Percentiles rank a stretch among this genome's conserved stretches.
These are phyloP conservation scores for Triplophysa rosa DNA, from an alignment of 2,113 vertebrate genomes.

Conservation along the genomic window DNA sequence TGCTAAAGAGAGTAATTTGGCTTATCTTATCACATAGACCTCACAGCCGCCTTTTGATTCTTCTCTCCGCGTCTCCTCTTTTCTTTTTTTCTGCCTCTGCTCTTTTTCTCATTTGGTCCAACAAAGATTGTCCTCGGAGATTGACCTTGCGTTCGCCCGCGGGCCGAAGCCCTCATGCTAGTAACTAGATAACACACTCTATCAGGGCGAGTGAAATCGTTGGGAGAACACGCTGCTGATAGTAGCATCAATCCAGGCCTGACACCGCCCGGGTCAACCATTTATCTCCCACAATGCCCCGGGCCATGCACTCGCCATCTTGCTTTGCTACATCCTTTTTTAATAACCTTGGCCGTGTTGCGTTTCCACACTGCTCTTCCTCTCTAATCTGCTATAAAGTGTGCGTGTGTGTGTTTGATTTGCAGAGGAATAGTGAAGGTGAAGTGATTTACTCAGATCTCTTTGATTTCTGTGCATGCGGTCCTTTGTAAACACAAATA, in stretches of 20 bases:
- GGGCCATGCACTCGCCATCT: constrained; percentile 91
- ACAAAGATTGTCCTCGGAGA: constrained; percentile 93
- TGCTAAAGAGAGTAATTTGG: constrained; percentile 81
- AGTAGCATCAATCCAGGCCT: constrained; percentile 99
- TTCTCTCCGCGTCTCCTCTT: constrained; percentile 71
- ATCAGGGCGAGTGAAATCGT: constrained; percentile 99
- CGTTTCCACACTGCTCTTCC: constrained; percentile 61
- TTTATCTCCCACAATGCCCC: constrained; percentile 97
- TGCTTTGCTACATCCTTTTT: constrained; percentile 85
- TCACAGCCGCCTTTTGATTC: constrained; percentile 76
- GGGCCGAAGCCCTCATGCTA: constrained; percentile 91
- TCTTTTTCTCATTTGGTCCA: constrained; percentile 91
- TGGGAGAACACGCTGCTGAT: constrained; percentile 97
- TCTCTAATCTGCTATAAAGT: constrained; percentile 58
- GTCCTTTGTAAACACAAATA: constrained; percentile 16
- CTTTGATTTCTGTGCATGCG: constrained; percentile 38
- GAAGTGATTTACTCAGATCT: constrained; percentile 50
- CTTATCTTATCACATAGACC: constrained; percentile 80
- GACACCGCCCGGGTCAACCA: constrained; percentile 97
- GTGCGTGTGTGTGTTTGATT: constrained; percentile 35
- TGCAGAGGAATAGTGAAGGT: constrained; percentile 45
- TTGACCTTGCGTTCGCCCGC: constrained; percentile 91
- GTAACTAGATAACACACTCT: constrained; percentile 99
- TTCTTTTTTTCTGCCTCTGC: constrained; percentile 77
- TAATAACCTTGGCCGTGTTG: constrained; percentile 89